Evolutionary conservation across 2,888 invertebrate genomes (phyloP), one percentile per base, ranked within the genome.

Genomic region (Pseudanteris insignis): DNA sequence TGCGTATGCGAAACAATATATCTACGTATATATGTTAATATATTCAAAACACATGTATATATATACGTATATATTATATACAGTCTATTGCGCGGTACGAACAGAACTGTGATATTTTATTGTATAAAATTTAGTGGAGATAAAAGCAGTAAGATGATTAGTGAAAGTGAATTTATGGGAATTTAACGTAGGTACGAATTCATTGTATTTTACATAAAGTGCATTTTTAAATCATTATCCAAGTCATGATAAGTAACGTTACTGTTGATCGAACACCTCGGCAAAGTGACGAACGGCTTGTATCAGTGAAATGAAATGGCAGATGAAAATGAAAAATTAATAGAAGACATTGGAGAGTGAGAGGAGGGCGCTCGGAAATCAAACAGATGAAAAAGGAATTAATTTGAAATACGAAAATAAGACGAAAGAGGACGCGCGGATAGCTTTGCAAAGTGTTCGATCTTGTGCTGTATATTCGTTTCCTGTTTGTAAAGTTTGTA

Each of bases 81-180:
- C 65, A 68, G 66, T 68, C 69, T 76, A 76, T 74, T 73, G 77
- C 76, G 77, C 75, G 78, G 78, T 78, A 77, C 76, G 79, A 78
- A 79, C 78, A 79, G 76, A 79, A 78, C 79, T 79, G 79, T 79
- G 79, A 79, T 79, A 79, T 79, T 78, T 77, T 78, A 78, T 72
- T 78, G 76, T 78, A 77, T 78, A 78, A 77, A 74, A 65, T 69
- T 66, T 63, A 67, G 63, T 43, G 65, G 47, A 64, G 47, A 65
- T 68, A 58, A 69, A 64, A 30, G 10, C 5, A 30, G 3, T 3
- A 30, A 30, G 2, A 30, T 11, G 8, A 30, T n/a, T 30, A 65
- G 70, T 51, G 67, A 65, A 65, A 64, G 70, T 65, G 61, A 68
- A 68, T 57, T 67, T 64, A 69, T 67, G 67, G 67, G 65, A 66